These are phyloP conservation scores for Mayetiola destructor DNA, from an alignment of 2,888 invertebrate genomes.

Conservation along the genomic window DNA sequence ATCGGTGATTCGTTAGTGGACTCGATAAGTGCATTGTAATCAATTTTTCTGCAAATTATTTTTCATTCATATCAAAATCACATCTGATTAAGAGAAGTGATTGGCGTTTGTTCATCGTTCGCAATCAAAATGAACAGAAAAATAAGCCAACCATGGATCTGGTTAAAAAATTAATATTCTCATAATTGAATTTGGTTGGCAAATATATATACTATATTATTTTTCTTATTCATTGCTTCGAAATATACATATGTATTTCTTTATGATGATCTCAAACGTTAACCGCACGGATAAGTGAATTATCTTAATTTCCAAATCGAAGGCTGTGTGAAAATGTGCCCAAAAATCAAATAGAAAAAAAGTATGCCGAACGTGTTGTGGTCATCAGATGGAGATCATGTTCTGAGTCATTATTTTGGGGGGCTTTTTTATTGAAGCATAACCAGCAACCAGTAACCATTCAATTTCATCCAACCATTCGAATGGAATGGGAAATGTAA, in stretches of 20 bases:
- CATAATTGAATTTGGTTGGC: constrained; percentile 7
- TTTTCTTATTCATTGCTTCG: too few species aligned
- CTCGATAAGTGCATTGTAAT: neutral
- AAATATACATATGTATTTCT: too few species aligned
- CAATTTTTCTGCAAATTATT: too few species aligned
- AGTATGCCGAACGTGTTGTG: neutral
- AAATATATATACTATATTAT: too few species aligned
- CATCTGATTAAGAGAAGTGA: constrained; percentile 2
- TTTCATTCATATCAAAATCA: neutral
- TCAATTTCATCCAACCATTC: too few species aligned
- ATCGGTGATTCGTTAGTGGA: neutral
- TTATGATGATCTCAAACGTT: too few species aligned
- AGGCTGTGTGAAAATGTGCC: neutral
- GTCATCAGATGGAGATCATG: too few species aligned
- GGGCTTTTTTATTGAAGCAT: too few species aligned
- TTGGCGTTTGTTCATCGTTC: neutral
- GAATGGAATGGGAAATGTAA: too few species aligned
- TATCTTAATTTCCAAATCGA: neutral
- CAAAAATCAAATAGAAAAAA: neutral
- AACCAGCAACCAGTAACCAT: too few species aligned
- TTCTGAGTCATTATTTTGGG: too few species aligned
- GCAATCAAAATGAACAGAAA: neutral
- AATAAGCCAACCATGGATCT: neutral
- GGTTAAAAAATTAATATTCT: constrained; percentile 1
- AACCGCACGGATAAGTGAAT: neutral